Conservation (phyloP, 2,888 invertebrate species). For the Flexamia atlantica region DNA sequence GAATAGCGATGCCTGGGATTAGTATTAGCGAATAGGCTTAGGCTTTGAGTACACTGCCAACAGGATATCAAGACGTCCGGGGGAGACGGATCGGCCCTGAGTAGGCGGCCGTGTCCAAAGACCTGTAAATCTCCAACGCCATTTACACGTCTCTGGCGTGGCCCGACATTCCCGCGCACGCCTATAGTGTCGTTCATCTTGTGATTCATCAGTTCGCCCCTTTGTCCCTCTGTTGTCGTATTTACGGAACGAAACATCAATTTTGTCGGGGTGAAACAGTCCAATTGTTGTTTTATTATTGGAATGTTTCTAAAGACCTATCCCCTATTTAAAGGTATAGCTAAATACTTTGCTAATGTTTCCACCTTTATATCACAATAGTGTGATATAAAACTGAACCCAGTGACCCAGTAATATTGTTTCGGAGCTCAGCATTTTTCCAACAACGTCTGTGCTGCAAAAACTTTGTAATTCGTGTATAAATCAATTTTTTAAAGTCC, state of each 20-base stretch:
- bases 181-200: neutral
- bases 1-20: constrained; percentile 51
- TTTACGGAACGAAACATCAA: constrained; percentile 33
- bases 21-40: constrained; percentile 58
- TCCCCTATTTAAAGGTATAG: no score
- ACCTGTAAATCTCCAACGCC: constrained; percentile 42
- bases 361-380: no score
- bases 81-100: constrained; percentile 9
- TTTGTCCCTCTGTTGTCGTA: constrained; percentile 48
- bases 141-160: constrained; percentile 54
- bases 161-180: constrained; percentile 34
- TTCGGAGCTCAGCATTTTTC: no score
- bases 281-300: constrained; percentile 17
- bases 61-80: constrained; percentile 37
- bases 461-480: no score
- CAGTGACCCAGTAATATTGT: no score
- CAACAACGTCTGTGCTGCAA: no score
- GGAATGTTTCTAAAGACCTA: neutral
- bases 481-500: no score
- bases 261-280: constrained; percentile 24
- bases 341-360: no score
- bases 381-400: no score
- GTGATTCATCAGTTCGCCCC: constrained; percentile 3
- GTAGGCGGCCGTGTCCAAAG: constrained; percentile 53
- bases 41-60: constrained; percentile 53